Evolutionary conservation across 2,797 vertebrate genomes (phyloP).

Genomic region (Sebastes kiyomatsui): DNA sequence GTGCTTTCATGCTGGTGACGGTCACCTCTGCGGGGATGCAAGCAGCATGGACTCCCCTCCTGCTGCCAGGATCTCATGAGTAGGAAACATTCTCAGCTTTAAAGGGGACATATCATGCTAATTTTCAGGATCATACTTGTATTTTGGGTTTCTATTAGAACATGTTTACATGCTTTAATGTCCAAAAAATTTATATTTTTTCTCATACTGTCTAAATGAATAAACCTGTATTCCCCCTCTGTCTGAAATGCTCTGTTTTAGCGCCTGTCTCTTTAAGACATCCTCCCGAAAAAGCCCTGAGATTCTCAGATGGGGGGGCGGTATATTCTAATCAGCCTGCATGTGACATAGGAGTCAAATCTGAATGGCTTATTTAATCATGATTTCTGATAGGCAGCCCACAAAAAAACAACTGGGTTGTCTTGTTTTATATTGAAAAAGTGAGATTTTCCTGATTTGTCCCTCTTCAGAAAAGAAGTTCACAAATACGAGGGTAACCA

Average conservation of each 20-base stretch:
- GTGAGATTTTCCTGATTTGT: not conserved
- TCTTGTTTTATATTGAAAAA: not conserved
- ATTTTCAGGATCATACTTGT: not conserved
- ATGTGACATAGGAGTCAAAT: too few relatives aligned
- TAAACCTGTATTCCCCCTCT: too few relatives aligned
- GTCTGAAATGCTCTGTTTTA: too few relatives aligned
- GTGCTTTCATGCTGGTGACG: not conserved
- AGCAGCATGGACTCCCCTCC: conserved; percentile 2
- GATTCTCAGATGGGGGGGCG: too few relatives aligned
- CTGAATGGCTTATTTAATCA: not conserved
- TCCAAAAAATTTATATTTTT: too few relatives aligned
- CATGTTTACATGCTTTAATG: too few relatives aligned
- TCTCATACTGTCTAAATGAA: too few relatives aligned
- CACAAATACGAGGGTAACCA: not conserved
- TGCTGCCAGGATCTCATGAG: conserved; percentile 5
- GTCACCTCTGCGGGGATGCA: conserved; percentile 5
- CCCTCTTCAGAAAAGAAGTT: not conserved
- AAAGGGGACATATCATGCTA: not conserved
- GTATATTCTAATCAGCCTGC: too few relatives aligned
- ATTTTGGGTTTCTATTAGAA: not conserved
- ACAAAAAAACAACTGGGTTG: not conserved
- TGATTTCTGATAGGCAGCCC: not conserved
- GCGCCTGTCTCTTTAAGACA: too few relatives aligned
- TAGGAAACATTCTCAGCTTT: not conserved
- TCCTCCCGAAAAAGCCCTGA: too few relatives aligned